Evolutionary conservation across 1,140 invertebrate species (phyloP), one percentile per base, ranked within the genome.

Genomic region (Drosophila insularis): DNA sequence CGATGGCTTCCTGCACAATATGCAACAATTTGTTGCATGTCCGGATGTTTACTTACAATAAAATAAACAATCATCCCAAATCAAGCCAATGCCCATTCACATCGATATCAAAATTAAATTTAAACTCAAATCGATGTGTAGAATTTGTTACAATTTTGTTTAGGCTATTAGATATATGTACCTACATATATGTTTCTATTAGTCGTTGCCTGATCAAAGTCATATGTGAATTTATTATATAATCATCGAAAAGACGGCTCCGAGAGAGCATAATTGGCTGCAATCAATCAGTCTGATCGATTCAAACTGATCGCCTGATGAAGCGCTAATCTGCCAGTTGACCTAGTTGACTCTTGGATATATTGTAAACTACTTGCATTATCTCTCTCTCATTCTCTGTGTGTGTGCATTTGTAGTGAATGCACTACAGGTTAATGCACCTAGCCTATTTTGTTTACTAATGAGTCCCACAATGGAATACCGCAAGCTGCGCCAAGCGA

Each of bases 21-120:
- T 87, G 82, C 84, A 89, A 87, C 84, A 89, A 80, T 89, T 89
- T 89, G 85, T 75, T 78, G 80, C 84, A 89, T 56, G 73, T 89
- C 84, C 84, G 84, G 84, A 89, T 89, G 84, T 89, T 89, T 89
- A 89, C 85, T 84, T 89, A 89, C 80, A 74, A 84, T 73, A 78
- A 89, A 89, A 84, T 89, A 89, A 89, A 89, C 84, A 89, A 85
- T 58, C 56, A 63, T 66, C 66, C 54, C 32, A 14, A 68, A 27
- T 14, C 27, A 64, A 72, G 59, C 54, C 68, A 72, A 63, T 72
- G 67, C 59, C 46, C 79, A 81, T 72, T 76, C 78, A 84, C 68
- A 76, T 66, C 55, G 63, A 63, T 64, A 71, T 72, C 50, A 68
- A 75, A 68, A 62, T 84, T 65, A 70, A 71, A 69, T 50, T 68